Percentiles rank a stretch among this genome's conserved stretches.
These are phyloP conservation scores for Rhinella marina DNA, from an alignment of 2,797 vertebrate genomes.

Conservation along the genomic window DNA sequence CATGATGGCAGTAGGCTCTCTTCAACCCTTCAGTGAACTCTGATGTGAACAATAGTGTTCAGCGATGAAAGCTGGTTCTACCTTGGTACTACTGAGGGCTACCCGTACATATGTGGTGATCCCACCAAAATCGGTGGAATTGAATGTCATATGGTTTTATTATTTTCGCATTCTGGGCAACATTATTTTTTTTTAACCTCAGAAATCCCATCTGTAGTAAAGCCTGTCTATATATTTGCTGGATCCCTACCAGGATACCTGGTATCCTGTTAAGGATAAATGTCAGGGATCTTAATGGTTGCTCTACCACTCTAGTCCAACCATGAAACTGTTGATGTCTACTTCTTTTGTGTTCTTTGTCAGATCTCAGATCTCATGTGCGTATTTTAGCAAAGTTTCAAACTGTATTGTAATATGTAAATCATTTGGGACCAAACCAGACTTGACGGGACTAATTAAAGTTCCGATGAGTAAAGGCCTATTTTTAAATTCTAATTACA, in stretches of 20 bases:
- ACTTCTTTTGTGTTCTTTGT: neutral
- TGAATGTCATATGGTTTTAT: too few relatives aligned
- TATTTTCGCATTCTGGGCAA: neutral
- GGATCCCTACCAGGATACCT: neutral
- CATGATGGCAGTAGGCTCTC: too few relatives aligned
- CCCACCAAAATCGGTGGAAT: too few relatives aligned
- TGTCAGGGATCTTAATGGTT: neutral
- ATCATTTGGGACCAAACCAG: constrained; percentile 21
- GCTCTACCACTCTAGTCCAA: neutral
- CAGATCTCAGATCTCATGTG: neutral
- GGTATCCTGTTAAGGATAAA: neutral
- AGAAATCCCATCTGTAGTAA: neutral
- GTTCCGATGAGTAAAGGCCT: constrained; percentile 46
- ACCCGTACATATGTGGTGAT: too few relatives aligned
- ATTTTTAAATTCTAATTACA: constrained; percentile 49
- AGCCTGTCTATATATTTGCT: neutral
- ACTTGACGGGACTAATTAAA: constrained; percentile 42
- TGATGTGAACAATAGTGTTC: too few relatives aligned
- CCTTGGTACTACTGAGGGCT: too few relatives aligned
- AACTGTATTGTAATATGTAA: constrained; percentile 3
- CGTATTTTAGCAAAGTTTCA: constrained; percentile 14
- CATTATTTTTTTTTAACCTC: neutral
- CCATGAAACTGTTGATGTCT: constrained; percentile 16
- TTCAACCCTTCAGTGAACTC: too few relatives aligned
- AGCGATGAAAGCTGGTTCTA: too few relatives aligned